These are phyloP conservation scores for Oligia fasciuncula DNA, from an alignment of 2,888 invertebrate genomes.

Conservation along the genomic window DNA sequence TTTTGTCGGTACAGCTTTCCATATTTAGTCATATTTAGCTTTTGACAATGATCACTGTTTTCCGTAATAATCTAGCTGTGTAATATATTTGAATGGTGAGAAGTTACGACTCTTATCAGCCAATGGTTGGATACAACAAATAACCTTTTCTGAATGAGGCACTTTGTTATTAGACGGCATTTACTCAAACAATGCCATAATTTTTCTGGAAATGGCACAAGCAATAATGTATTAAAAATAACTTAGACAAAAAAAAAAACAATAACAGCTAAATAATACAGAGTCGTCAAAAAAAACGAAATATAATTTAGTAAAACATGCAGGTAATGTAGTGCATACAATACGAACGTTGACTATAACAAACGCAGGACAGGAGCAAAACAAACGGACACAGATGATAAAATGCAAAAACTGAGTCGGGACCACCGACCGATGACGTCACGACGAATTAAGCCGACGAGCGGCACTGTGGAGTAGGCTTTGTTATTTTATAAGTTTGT, in stretches of 20 bases:
- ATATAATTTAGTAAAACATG: conserved; percentile 35
- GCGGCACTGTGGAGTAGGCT: conserved; percentile 67
- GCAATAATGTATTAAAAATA: background rate
- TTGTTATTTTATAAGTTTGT: background rate
- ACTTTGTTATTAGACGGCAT: background rate
- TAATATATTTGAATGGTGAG: background rate
- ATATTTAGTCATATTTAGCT: background rate
- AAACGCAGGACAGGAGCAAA: conserved; percentile 66
- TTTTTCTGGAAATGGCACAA: background rate
- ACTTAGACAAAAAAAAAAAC: background rate
- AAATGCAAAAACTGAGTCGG: conserved; percentile 79
- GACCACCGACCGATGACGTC: conserved; percentile 76
- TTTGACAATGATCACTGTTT: background rate
- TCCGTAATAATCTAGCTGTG: too few relatives aligned
- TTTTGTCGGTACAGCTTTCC: background rate
- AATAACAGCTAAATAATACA: background rate
- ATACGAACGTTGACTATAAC: conserved; percentile 38
- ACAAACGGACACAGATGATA: conserved; percentile 70
- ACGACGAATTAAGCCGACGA: conserved; percentile 74
- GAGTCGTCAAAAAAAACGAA: conserved; percentile 14
- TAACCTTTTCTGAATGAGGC: background rate
- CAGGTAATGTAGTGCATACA: conserved; percentile 28
- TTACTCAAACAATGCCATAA: background rate
- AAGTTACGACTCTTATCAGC: too few relatives aligned
- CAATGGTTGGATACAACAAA: background rate